phyloP scores from a whole-genome alignment of 2,888 invertebrate species.

The Dryococelus australis region DNA sequence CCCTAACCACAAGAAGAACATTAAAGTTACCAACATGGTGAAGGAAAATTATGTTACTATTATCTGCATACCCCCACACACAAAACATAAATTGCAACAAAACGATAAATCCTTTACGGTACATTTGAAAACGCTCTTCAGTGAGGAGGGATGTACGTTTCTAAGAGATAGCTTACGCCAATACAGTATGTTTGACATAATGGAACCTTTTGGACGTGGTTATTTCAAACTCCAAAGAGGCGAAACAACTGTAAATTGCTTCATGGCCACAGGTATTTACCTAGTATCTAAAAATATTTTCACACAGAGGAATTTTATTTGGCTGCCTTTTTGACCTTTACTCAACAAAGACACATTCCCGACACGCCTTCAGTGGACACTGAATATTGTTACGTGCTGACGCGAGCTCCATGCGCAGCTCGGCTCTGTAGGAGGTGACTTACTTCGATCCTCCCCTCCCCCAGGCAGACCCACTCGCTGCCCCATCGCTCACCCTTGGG shows the following conservation, averaged over 20 bases:
- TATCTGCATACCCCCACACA: no score
- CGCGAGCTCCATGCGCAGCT: no score
- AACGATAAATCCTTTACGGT: conserved; percentile 21
- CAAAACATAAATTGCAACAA: conserved; percentile 21
- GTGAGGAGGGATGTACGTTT: conserved; percentile 31
- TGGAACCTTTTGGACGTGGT: conserved; percentile 48
- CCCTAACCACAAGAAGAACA: conserved; percentile 49
- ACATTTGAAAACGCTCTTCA: conserved; percentile 28
- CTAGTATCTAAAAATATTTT: conserved; percentile 25
- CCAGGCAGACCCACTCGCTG: no score
- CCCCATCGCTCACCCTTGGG: no score
- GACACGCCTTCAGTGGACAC: background rate
- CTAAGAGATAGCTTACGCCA: background rate
- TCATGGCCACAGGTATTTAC: conserved; percentile 37
- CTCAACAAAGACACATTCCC: background rate
- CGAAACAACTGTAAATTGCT: conserved; percentile 46
- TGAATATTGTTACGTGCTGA: no score
- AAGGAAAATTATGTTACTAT: conserved; percentile 47
- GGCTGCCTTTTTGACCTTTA: background rate
- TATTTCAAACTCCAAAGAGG: conserved; percentile 50
- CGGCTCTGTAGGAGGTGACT: no score
- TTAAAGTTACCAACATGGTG: conserved; percentile 46
- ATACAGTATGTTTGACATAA: conserved; percentile 45
- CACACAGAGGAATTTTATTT: background rate
- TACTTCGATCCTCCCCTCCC: no score